These are phyloP conservation scores for Podarcis muralis DNA, from an alignment of 2,113 vertebrate genomes.

Conservation along the genomic window DNA sequence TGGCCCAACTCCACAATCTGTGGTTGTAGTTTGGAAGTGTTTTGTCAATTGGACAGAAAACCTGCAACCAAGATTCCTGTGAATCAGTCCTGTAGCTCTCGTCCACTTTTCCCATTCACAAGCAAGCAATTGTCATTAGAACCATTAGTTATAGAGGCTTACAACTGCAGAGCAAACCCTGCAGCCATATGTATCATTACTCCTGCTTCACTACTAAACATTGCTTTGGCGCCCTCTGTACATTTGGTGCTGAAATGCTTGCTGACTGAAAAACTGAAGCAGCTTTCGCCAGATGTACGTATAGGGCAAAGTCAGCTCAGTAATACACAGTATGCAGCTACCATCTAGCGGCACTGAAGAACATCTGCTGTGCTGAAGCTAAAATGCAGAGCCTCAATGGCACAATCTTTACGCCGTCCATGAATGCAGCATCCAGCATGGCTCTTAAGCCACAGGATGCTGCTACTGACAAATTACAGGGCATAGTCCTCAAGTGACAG, in stretches of 20 bases:
- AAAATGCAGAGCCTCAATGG: not conserved
- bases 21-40: no score
- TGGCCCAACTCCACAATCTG: no score
- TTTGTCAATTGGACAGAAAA: no score
- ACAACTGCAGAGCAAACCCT: not conserved
- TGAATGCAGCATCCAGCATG: not conserved
- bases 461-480: no score
- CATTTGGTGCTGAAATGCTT: not conserved
- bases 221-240: not conserved
- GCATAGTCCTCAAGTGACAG: not conserved
- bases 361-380: not conserved
- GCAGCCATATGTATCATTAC: not conserved
- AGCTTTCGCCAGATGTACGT: not conserved
- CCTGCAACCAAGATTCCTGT: no score
- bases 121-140: conserved; percentile 32
- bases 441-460: no score
- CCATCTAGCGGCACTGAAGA: conserved; percentile 13
- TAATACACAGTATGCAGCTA: not conserved
- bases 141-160: not conserved
- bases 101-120: conserved; percentile 25
- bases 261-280: not conserved
- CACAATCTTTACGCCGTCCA: not conserved
- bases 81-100: not conserved
- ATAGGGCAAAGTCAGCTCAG: no score
- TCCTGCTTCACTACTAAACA: not conserved